These are phyloP conservation scores for Mionectes macconnelli DNA, from an alignment of 2,113 vertebrate species.

Conservation along the genomic window DNA sequence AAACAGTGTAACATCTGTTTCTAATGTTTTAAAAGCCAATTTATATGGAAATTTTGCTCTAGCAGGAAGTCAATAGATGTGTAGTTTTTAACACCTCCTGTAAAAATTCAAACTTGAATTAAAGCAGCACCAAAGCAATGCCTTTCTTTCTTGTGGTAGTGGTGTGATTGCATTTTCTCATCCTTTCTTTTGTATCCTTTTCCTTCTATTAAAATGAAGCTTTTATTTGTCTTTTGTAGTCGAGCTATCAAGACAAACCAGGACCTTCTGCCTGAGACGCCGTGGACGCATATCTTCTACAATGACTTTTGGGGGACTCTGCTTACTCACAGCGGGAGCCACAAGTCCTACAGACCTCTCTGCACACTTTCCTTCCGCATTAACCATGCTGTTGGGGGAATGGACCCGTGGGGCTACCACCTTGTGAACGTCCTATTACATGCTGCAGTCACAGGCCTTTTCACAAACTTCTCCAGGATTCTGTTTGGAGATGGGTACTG, in stretches of 20 bases:
- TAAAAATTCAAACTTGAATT: constrained; percentile 63
- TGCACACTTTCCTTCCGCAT: constrained; percentile 97
- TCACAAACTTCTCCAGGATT: constrained; percentile 87
- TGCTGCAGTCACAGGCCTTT: constrained; percentile 87
- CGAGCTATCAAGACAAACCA: constrained; percentile 99
- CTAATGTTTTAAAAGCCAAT: constrained; percentile 77
- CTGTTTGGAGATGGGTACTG: constrained; percentile 90
- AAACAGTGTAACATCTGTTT: constrained; percentile 71
- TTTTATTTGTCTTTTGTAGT: constrained; percentile 75
- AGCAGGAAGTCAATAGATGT: constrained; percentile 58
- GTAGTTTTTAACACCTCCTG: constrained; percentile 36
- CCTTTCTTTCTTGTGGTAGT: background rate
- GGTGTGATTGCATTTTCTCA: background rate
- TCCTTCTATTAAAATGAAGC: constrained; percentile 19
- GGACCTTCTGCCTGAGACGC: constrained; percentile 95
- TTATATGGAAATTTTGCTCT: constrained; percentile 79
- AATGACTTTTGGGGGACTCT: constrained; percentile 98
- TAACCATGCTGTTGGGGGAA: constrained; percentile 87
- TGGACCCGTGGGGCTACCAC: constrained; percentile 97
- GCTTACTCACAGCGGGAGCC: constrained; percentile 97
- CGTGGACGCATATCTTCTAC: constrained; percentile 96
- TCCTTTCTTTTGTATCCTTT: background rate
- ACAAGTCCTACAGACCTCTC: constrained; percentile 96
- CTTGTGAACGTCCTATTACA: constrained; percentile 90
- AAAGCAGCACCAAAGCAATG: background rate